Base-by-base conservation (phyloP, 2,113 vertebrate genomes). In the Butorides virescens region DNA sequence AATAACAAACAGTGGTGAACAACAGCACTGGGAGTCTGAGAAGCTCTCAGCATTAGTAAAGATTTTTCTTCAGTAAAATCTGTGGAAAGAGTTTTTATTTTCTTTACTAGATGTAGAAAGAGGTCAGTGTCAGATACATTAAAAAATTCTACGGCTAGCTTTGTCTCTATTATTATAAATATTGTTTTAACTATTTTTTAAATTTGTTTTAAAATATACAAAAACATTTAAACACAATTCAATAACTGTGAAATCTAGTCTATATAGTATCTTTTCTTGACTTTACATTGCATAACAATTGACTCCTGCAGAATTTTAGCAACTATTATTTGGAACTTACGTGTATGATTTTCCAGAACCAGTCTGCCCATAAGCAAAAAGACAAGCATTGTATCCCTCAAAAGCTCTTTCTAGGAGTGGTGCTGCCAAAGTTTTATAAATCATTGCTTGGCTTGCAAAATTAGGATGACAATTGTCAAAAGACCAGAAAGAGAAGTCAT, bases 331-430 rank as follows among this genome's bases (percentile, higher is more conserved):
- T 47, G 27, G 30, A 84, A 93, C 99, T 98, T 96, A 99, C 99
- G 99, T 99, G 91, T 99, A 99, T 0, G 99, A 99, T 93, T 99
- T 99, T 77, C 99, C 99, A 77, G 99, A 99, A 55, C 99, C 99
- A 5, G 99, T 99, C 97, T 99, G 99, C 4, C 99, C 99, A 11
- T 99, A 99, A 30, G 99, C 99, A 95, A 99, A 99, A 50, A 99
- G 98, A 81, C 99, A 99, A 53, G 99, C 97, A 15, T 99, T 99
- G 86, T 99, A 99, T 34, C 99, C 99, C 90, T 99, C 98, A 46
- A 99, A 99, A 52, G 99, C 99, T 95, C 98, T 98, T 65, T 99
- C 98, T 0, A 99, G 98, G 55, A 99, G 98, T 1, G 99, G 99
- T 22, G 97, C 93, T 4, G 98, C 99, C 71, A 99, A 83, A 3